These are phyloP conservation scores for Mus spicilegus DNA, from an alignment of 2,113 vertebrate genomes.

Conservation along the genomic window DNA sequence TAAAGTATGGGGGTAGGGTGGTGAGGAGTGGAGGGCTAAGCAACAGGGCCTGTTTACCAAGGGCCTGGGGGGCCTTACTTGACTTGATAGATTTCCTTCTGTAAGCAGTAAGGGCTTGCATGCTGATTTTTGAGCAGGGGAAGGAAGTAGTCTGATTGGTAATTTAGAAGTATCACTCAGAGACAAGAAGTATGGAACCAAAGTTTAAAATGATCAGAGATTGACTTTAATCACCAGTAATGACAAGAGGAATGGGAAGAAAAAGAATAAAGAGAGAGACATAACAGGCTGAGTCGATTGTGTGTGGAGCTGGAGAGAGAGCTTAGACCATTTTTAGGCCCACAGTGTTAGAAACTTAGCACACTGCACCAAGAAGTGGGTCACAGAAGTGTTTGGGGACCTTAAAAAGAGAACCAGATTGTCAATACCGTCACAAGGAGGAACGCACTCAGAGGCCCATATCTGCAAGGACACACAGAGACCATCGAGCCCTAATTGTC, in stretches of 20 bases:
- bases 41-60: not conserved
- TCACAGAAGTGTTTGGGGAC: not conserved
- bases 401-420: not conserved
- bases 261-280: not conserved
- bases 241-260: not conserved
- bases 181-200: not conserved
- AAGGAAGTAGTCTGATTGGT: not conserved
- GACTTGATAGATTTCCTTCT: not conserved
- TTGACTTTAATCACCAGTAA: not conserved
- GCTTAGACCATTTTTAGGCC: not conserved
- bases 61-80: not conserved
- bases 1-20: not conserved
- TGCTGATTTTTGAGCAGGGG: not conserved
- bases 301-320: not conserved
- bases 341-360: not conserved
- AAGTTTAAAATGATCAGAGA: not conserved
- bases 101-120: not conserved
- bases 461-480: not conserved
- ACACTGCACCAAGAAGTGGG: not conserved
- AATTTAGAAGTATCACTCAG: constrained; percentile 20
- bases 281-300: rapidly evolving
- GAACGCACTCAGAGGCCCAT: not conserved
- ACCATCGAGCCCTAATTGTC: not conserved
- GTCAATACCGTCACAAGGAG: not conserved
- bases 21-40: not conserved